Evolutionary conservation across 2,888 invertebrate species (phyloP).

Genomic region (Rapana venosa): DNA sequence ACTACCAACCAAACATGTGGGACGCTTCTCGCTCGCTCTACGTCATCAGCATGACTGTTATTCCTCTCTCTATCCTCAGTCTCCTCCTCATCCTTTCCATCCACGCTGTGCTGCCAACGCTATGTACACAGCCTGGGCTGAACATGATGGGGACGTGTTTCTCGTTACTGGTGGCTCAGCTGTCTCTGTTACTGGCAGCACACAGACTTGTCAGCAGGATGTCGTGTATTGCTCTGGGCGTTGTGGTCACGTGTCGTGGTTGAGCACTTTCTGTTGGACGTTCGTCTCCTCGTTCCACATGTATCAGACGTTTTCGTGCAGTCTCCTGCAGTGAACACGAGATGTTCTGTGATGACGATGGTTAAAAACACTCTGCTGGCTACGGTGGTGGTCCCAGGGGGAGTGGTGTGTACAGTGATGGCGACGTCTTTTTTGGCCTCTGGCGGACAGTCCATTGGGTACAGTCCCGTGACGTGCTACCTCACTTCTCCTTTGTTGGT

Average conservation of each 20-base stretch:
- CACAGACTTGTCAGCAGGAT: constrained; percentile 9
- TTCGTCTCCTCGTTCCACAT: constrained; percentile 57
- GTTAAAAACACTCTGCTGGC: not conserved
- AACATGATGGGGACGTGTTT: constrained; percentile 55
- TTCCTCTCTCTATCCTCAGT: not conserved
- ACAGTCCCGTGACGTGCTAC: constrained; percentile 51
- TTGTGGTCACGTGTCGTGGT: constrained; percentile 56
- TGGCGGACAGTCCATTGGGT: constrained; percentile 38
- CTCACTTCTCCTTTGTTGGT: constrained; percentile 41
- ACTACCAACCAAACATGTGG: not conserved
- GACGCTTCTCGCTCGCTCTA: not conserved
- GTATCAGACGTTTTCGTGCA: constrained; percentile 50
- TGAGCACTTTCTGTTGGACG: constrained; percentile 53
- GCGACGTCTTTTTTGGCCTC: not conserved
- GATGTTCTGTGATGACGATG: not conserved
- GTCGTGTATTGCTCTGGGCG: constrained; percentile 51
- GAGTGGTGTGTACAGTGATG: not conserved
- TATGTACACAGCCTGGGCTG: constrained; percentile 56
- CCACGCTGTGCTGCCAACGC: constrained; percentile 47
- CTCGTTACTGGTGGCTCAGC: constrained; percentile 52
- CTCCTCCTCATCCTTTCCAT: constrained; percentile 32
- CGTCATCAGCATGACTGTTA: not conserved
- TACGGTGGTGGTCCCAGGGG: not conserved
- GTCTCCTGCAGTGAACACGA: not conserved
- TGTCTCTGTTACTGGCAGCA: constrained; percentile 48